A percentile compares a stretch with the other conserved stretches of the same genome.
Evolutionary conservation across 1,140 invertebrate species (phyloP).

Genomic region (Saccostrea echinata): DNA sequence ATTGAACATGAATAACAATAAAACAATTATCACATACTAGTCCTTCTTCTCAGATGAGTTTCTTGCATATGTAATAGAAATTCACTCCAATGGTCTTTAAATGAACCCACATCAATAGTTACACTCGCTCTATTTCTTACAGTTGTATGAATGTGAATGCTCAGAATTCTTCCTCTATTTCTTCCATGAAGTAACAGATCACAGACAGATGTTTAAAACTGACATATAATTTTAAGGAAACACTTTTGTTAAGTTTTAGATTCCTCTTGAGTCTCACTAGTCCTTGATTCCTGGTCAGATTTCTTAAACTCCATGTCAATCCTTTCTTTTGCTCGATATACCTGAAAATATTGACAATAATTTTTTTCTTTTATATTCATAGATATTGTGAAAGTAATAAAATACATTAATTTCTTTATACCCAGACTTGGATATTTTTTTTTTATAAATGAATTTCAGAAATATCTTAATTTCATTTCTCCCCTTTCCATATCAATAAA

Average conservation of each 20-base stretch:
- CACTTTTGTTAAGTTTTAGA: not conserved
- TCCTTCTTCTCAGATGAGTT: no score
- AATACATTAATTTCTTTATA: no score
- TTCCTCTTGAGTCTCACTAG: not conserved
- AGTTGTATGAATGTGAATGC: not conserved
- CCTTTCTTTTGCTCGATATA: constrained; percentile 38
- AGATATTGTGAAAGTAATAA: no score
- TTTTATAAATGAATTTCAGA: no score
- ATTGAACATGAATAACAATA: no score
- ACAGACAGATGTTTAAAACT: not conserved
- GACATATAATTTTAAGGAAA: not conserved
- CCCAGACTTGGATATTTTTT: no score
- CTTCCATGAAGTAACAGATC: not conserved
- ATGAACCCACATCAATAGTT: not conserved
- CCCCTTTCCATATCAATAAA: no score
- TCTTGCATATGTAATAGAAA: no score
- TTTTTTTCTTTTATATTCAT: no score
- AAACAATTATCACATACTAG: no score
- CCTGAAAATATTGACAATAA: constrained; percentile 21
- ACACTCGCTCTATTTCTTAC: not conserved
- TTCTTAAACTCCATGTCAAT: constrained; percentile 33
- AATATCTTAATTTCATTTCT: no score
- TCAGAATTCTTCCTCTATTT: not conserved
- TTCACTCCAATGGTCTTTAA: not conserved
- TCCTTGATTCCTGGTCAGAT: not conserved